Percentiles rank a stretch among this genome's conserved stretches.
phyloP scores from a whole-genome alignment of 2,888 invertebrate species.

The Camponotus fellah region DNA sequence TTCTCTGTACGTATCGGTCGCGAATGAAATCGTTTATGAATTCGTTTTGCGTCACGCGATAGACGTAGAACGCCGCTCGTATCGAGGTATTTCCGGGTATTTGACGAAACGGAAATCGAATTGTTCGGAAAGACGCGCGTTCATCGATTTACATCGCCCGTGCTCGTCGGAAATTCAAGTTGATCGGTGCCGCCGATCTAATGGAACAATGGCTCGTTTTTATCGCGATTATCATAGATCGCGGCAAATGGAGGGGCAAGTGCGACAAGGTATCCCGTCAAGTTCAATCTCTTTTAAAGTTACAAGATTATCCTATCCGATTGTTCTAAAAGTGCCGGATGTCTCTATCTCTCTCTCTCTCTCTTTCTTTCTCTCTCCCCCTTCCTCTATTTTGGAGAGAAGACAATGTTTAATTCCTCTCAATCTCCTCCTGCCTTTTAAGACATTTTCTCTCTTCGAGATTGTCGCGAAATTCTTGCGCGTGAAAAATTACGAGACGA shows the following conservation, averaged over 20 bases:
- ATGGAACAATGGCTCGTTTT: constrained; percentile 61
- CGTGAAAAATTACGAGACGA: neutral
- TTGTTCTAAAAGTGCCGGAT: constrained; percentile 20
- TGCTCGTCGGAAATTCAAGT: constrained; percentile 57
- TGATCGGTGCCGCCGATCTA: constrained; percentile 46
- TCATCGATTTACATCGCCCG: constrained; percentile 19
- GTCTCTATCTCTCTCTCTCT: neutral
- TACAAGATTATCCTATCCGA: constrained; percentile 42
- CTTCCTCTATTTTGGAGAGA: neutral
- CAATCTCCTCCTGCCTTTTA: constrained; percentile 20
- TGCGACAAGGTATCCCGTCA: constrained; percentile 60
- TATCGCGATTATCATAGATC: constrained; percentile 62
- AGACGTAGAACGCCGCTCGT: constrained; percentile 5
- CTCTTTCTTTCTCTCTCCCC: neutral
- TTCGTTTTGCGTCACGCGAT: neutral
- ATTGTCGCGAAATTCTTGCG: constrained; percentile 5
- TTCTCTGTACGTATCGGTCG: neutral
- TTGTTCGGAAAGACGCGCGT: constrained; percentile 19
- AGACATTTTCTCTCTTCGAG: neutral
- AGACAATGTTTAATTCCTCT: constrained; percentile 41
- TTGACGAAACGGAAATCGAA: constrained; percentile 50
- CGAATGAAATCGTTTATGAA: neutral
- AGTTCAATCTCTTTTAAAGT: constrained; percentile 62
- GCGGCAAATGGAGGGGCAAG: constrained; percentile 67
- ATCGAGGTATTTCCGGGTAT: constrained; percentile 6